A percentile compares a stretch with the other conserved stretches of the same genome.
Evolutionary conservation across 2,113 vertebrate species (phyloP).

Genomic region (Caracal caracal): DNA sequence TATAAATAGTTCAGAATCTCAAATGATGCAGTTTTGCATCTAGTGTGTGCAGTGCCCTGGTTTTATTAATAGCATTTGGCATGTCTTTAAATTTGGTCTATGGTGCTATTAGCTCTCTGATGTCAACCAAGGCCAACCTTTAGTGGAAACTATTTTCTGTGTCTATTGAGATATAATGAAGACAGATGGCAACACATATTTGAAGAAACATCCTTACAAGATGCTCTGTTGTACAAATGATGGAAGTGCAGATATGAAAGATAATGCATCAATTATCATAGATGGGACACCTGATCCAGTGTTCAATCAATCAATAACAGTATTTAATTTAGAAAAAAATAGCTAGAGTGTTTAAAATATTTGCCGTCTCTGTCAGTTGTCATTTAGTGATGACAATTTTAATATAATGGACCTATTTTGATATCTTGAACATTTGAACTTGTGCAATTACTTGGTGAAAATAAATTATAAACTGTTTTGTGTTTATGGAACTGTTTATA

Average conservation of each 20-base stretch:
- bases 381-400: neutral
- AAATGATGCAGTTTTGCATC: neutral
- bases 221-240: neutral
- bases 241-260: neutral
- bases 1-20: neutral
- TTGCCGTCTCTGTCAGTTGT: neutral
- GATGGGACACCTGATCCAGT: neutral
- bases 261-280: neutral
- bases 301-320: neutral
- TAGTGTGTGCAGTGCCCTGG: neutral
- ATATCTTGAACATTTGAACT: constrained; percentile 4
- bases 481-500: neutral
- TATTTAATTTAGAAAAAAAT: neutral
- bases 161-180: constrained; percentile 29
- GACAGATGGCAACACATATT: neutral
- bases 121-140: neutral
- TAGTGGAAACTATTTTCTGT: constrained; percentile 23
- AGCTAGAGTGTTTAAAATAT: neutral
- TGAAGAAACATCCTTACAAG: neutral
- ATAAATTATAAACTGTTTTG: neutral
- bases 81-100: constrained; percentile 27
- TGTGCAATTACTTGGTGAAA: neutral
- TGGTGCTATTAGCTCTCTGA: neutral
- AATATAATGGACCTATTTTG: neutral
- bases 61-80: constrained; percentile 32